Evolutionary conservation across 2,797 vertebrate genomes (phyloP).

Genomic region (Spea hammondii): DNA sequence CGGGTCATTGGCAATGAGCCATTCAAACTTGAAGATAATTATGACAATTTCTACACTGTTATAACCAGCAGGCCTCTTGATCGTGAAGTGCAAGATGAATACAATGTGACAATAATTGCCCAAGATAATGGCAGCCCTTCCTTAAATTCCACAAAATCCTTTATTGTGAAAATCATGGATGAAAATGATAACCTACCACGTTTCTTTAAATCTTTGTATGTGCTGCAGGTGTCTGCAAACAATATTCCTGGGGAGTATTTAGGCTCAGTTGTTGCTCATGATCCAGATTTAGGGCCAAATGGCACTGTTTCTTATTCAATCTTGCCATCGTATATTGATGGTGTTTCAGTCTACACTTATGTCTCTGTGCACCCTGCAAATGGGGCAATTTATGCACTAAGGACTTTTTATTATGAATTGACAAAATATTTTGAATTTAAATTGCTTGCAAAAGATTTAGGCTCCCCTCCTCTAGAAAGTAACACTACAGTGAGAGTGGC

Average conservation of each 20-base stretch:
- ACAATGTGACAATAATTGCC: constrained; percentile 95
- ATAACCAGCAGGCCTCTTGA: constrained; percentile 92
- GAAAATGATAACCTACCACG: constrained; percentile 96
- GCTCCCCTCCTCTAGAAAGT: constrained; percentile 92
- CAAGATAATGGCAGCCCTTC: constrained; percentile 91
- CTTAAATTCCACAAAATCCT: constrained; percentile 94
- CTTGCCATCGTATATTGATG: constrained; percentile 89
- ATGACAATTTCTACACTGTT: constrained; percentile 96
- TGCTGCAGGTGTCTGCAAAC: constrained; percentile 95
- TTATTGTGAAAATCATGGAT: constrained; percentile 92
- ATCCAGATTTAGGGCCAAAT: constrained; percentile 94
- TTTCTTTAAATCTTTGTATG: constrained; percentile 93
- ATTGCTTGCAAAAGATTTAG: constrained; percentile 91
- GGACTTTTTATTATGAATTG: constrained; percentile 97
- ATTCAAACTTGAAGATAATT: constrained; percentile 95
- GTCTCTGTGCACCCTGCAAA: constrained; percentile 97
- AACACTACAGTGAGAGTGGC: constrained; percentile 92
- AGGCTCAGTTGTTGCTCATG: constrained; percentile 92
- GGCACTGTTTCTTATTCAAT: constrained; percentile 97
- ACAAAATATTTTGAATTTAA: constrained; percentile 98
- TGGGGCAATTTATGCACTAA: constrained; percentile 94
- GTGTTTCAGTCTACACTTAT: constrained; percentile 95
- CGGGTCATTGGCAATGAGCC: constrained; percentile 87
- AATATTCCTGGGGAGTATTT: constrained; percentile 97
- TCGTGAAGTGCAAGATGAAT: constrained; percentile 91